These are phyloP conservation scores for Boloria euphrosyne DNA, from an alignment of 2,888 invertebrate species.

Conservation along the genomic window DNA sequence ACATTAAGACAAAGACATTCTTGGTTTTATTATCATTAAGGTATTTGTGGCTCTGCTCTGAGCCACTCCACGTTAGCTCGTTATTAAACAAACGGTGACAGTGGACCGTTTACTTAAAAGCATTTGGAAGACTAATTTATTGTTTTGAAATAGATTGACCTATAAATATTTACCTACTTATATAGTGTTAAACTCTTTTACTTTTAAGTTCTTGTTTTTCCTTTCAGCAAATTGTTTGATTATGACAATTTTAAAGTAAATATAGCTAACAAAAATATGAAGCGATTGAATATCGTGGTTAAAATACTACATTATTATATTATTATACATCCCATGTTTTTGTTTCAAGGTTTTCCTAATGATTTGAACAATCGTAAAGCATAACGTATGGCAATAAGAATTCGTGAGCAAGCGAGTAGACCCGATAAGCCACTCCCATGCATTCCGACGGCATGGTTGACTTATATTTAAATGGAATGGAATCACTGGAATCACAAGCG, in stretches of 20 bases:
- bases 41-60: conserved; percentile 26
- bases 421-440: conserved; percentile 58
- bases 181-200: no score
- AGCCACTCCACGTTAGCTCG: conserved; percentile 8
- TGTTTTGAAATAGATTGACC: background rate
- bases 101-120: conserved; percentile 6
- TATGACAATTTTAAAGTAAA: no score
- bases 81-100: conserved; percentile 13
- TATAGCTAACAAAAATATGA: no score
- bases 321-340: background rate
- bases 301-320: background rate
- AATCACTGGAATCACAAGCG: conserved; percentile 42
- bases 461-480: conserved; percentile 48
- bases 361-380: conserved; percentile 10
- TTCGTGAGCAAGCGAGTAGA: conserved; percentile 48
- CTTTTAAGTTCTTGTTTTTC: no score
- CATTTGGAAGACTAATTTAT: conserved; percentile 1
- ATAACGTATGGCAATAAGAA: conserved; percentile 35
- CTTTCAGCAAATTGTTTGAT: no score
- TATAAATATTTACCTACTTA: no score
- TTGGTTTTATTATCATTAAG: conserved; percentile 28
- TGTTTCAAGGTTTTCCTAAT: conserved; percentile 1
- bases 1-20: conserved; percentile 35
- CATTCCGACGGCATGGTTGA: conserved; percentile 58
- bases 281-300: no score